phyloP scores from a whole-genome alignment of 2,888 invertebrate species.

The Prosapia bicincta region DNA sequence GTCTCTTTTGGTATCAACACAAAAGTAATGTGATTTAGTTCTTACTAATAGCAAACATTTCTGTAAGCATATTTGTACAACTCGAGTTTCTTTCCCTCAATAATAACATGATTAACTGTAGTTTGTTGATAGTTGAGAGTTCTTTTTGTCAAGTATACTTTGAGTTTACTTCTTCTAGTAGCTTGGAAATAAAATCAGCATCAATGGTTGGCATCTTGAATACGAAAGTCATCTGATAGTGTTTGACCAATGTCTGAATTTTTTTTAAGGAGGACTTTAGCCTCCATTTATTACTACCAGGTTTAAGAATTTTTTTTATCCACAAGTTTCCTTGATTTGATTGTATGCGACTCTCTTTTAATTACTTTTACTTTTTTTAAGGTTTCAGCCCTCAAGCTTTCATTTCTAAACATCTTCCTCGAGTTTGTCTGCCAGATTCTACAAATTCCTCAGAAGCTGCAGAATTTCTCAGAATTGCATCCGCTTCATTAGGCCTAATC shows the following conservation, averaged over 20 bases:
- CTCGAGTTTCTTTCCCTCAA: neutral
- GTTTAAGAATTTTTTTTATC: slow-evolving; percentile 14
- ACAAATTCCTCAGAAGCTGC: too few relatives aligned
- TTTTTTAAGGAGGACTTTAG: slow-evolving; percentile 1
- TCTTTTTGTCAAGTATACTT: slow-evolving; percentile 10
- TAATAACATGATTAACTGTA: slow-evolving; percentile 3
- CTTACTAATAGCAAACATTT: slow-evolving; percentile 13
- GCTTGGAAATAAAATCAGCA: slow-evolving; percentile 15
- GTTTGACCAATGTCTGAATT: neutral
- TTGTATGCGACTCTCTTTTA: slow-evolving; percentile 8
- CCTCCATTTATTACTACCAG: slow-evolving; percentile 14
- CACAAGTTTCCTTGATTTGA: slow-evolving; percentile 12
- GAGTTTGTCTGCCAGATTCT: too few relatives aligned
- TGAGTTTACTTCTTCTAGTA: slow-evolving; percentile 15
- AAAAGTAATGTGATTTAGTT: neutral
- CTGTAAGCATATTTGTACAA: slow-evolving; percentile 9
- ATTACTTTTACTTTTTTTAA: slow-evolving; percentile 15
- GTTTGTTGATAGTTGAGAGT: slow-evolving; percentile 4
- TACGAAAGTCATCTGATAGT: slow-evolving; percentile 1
- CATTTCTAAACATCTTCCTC: slow-evolving; percentile 11
- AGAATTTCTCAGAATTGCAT: too few relatives aligned
- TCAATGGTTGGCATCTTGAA: neutral
- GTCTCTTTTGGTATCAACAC: slow-evolving; percentile 4
- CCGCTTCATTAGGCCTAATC: too few relatives aligned
- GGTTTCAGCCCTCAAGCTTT: slow-evolving; percentile 7